Evolutionary conservation across 2,797 vertebrate genomes (phyloP), one percentile per base, ranked within the genome.

Genomic region (Galago senegalensis): DNA sequence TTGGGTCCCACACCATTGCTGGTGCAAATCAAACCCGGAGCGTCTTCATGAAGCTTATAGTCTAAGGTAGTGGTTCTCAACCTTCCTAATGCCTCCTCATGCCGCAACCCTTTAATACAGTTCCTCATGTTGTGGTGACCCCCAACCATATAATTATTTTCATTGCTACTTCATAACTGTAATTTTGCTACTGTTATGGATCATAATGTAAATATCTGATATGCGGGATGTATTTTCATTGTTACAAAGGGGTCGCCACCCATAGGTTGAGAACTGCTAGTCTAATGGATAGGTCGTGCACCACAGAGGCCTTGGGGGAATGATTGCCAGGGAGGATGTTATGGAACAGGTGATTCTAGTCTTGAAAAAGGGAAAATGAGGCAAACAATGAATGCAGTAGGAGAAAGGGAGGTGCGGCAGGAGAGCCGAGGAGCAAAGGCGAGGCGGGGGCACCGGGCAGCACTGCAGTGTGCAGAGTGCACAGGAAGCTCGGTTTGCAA

Each of bases 281-380:
- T 16, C 14, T 53, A 53, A 53, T 53, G 53, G 46, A 27, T 1
- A 20, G 23, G 18, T 10, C 49, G 49, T 53, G 49, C 49, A 53
- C 13, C 17, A n/a, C 0, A 4, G 18, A 75, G 18, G 14, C 20
- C 0, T 29, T 2, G 5, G 46, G 23, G 21, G 2, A 56, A n/a
- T 2, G 12, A 61, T 5, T n/a, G 53, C 43, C 79, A 61, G 60
- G n/a, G 94, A 75, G 31, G 23, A 43, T 5, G 72, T 63, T 77
- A n/a, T n/a, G 18, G 31, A 20, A 90, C 13, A 90, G 69, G n/a
- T 46, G 46, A 88, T 20, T n/a, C 21, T n/a, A 75, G 60, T 43
- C 53, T 82, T 81, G 65, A 81, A 58, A 92, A 83, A 31, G 18
- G 14, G 27, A 8, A 82, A 70, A 92, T 5, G 11, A 67, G 46